Percentiles rank a stretch among this genome's conserved stretches.
Evolutionary conservation across 2,797 vertebrate species (phyloP).

Genomic region (Argyrosomus regius): DNA sequence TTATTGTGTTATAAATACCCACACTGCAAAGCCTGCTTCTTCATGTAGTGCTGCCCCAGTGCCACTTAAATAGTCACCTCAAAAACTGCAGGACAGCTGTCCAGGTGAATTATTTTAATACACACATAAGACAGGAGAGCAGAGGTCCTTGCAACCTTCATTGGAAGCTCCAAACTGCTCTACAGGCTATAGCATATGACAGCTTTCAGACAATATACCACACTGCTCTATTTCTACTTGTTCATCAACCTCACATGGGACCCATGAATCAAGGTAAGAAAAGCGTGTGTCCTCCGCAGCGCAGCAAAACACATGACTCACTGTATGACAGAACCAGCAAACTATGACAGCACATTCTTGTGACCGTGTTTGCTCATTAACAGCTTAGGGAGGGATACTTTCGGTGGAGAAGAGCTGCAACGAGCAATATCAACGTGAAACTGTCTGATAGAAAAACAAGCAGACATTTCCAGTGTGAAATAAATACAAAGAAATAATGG

Average conservation of each 20-base stretch:
- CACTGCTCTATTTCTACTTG: constrained; percentile 35
- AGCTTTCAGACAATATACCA: constrained; percentile 18
- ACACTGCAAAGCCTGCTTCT: constrained; percentile 2
- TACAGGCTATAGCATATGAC: neutral
- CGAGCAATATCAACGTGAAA: constrained; percentile 17
- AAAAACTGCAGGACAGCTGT: constrained; percentile 20
- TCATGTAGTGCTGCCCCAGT: neutral
- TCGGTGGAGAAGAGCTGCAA: constrained; percentile 17
- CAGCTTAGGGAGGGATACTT: constrained; percentile 27
- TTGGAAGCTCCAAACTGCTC: neutral
- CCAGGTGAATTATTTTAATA: constrained; percentile 23
- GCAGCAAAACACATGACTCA: constrained; percentile 67
- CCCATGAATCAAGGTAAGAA: constrained; percentile 29
- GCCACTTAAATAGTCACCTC: constrained; percentile 12
- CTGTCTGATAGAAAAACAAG: neutral
- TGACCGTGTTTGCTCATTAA: constrained; percentile 49
- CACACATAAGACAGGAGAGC: neutral
- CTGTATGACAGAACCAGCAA: constrained; percentile 49
- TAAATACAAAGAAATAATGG: neutral
- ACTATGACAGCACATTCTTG: constrained; percentile 58
- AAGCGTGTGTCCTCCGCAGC: constrained; percentile 7
- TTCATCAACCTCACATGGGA: constrained; percentile 21
- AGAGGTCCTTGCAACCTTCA: constrained; percentile 2
- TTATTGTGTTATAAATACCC: constrained; percentile 65
- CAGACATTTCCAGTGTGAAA: neutral